Evolutionary conservation across 2,113 vertebrate genomes (phyloP).

Genomic region (Epinephelus moara): DNA sequence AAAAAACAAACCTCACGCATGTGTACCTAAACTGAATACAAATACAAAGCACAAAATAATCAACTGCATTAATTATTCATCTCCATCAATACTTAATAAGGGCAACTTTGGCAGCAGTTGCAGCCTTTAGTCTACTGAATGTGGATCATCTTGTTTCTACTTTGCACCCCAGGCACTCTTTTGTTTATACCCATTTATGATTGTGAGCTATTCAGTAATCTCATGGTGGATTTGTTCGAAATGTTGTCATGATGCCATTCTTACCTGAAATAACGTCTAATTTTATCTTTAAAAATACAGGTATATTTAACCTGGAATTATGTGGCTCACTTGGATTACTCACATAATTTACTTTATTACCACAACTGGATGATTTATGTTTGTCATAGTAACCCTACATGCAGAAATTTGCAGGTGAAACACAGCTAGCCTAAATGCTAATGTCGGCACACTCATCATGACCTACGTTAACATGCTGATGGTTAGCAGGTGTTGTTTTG

Average conservation of each 20-base stretch:
- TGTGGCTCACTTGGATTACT: neutral
- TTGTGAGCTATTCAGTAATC: neutral
- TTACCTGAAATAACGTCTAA: neutral
- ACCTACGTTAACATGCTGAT: neutral
- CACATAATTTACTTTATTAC: neutral
- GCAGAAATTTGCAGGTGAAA: neutral
- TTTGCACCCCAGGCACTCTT: neutral
- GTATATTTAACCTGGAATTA: neutral
- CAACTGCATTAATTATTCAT: constrained; percentile 3
- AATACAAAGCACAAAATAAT: neutral
- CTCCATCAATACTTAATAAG: neutral
- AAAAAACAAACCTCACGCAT: neutral
- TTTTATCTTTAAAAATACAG: neutral
- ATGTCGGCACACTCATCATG: neutral
- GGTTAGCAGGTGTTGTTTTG: no score
- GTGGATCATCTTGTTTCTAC: neutral
- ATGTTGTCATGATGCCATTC: no score
- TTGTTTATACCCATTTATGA: neutral
- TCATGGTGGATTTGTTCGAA: neutral
- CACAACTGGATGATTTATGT: neutral
- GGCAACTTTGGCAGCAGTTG: neutral
- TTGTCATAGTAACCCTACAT: neutral
- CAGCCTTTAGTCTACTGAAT: neutral
- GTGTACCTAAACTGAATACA: neutral
- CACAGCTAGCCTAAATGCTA: neutral